Conservation (phyloP, 1,140 invertebrate genomes). For the Metopolophium dirhodum region DNA sequence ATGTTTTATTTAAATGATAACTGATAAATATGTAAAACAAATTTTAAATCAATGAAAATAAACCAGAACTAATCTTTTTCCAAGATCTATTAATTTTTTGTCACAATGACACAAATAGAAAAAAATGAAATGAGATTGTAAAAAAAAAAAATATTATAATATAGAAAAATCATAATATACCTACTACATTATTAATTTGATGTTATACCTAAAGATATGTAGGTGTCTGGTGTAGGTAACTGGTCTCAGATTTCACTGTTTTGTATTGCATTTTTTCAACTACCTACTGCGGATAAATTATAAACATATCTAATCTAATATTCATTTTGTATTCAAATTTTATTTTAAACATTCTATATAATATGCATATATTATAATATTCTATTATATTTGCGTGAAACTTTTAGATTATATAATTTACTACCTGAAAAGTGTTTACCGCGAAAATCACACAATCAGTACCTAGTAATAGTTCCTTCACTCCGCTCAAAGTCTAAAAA, state of each 20-base stretch:
- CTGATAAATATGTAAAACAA: constrained; percentile 8
- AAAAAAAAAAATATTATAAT: not conserved
- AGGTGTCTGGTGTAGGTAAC: not conserved
- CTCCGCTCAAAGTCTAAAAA: not conserved
- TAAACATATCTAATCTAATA: not conserved
- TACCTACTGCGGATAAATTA: not conserved
- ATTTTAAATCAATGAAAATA: not conserved
- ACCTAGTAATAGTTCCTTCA: not conserved
- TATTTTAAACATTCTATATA: not conserved
- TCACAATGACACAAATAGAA: not conserved
- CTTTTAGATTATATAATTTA: not conserved
- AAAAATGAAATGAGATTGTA: not conserved
- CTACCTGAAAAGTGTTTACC: not conserved
- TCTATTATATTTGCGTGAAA: not conserved
- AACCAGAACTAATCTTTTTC: not conserved
- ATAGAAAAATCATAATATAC: not conserved
- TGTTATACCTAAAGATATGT: not conserved
- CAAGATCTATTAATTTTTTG: too few relatives aligned
- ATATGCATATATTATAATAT: not conserved
- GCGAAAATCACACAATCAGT: not conserved
- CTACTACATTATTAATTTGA: not conserved
- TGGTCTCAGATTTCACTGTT: not conserved
- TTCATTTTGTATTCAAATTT: not conserved
- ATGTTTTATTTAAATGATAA: not conserved
- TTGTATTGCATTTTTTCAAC: not conserved